Conservation (phyloP, 2,797 vertebrate genomes). For the Bradypus variegatus region DNA sequence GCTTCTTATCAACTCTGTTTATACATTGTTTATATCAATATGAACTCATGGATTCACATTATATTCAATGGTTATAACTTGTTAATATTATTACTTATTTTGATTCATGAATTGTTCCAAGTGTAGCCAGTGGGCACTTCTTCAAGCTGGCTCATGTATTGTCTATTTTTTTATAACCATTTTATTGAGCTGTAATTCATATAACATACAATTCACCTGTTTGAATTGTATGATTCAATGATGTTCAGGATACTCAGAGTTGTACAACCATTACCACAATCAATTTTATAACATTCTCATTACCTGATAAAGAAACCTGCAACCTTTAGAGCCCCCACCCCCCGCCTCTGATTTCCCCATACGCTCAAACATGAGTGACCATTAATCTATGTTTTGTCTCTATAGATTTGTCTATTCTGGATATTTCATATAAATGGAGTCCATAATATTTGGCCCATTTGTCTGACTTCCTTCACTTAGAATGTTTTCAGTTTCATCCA, state of each 20-base stretch:
- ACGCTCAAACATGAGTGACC: neutral
- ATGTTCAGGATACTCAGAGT: neutral
- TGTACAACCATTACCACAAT: neutral
- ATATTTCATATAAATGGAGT: neutral
- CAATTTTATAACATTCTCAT: neutral
- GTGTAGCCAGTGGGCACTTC: neutral
- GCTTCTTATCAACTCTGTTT: neutral
- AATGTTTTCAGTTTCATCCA: neutral
- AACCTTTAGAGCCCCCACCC: neutral
- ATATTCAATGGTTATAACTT: neutral
- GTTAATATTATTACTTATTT: neutral
- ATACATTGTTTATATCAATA: neutral
- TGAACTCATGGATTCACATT: neutral
- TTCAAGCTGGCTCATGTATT: neutral
- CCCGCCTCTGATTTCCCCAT: neutral
- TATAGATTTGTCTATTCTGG: neutral
- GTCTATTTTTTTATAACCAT: neutral
- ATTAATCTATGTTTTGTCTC: neutral
- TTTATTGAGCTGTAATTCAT: neutral
- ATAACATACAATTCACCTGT: neutral
- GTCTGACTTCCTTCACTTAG: neutral
- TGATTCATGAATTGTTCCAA: conserved; percentile 14
- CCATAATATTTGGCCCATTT: neutral
- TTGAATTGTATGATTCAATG: neutral
- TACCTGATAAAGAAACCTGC: neutral